phyloP scores from a whole-genome alignment of 1,140 invertebrate species.

The Coenobita brevimanus region DNA sequence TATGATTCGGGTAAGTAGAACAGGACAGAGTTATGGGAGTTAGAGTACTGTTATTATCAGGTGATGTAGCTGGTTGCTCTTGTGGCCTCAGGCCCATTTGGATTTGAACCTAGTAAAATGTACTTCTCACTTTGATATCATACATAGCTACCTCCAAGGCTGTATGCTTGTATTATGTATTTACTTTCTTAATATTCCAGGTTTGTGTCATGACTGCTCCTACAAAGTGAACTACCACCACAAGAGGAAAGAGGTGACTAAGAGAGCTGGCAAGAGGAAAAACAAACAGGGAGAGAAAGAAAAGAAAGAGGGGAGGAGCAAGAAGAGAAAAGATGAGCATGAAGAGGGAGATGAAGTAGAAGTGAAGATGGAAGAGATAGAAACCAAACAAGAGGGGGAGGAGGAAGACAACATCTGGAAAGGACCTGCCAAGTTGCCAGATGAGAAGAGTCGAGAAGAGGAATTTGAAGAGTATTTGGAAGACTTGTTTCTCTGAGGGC shows the following conservation, averaged over 20 bases:
- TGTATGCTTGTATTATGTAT: no score
- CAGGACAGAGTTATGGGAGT: no score
- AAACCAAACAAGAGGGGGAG: background rate
- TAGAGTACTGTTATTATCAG: no score
- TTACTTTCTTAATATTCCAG: background rate
- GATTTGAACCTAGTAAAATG: no score
- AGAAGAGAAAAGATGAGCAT: background rate
- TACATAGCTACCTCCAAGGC: no score
- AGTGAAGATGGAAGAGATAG: background rate
- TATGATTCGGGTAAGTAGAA: no score
- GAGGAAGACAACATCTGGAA: constrained; percentile 60
- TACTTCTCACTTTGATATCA: no score
- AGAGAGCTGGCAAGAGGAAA: constrained; percentile 13
- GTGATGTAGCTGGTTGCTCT: no score
- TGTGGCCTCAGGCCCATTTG: no score
- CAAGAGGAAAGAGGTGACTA: constrained; percentile 52
- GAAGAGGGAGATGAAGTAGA: constrained; percentile 3
- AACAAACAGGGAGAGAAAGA: background rate
- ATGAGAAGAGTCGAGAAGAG: constrained; percentile 62
- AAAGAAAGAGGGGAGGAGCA: constrained; percentile 8
- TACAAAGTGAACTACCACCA: constrained; percentile 61
- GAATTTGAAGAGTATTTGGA: constrained; percentile 64
- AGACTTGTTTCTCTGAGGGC: constrained; percentile 55
- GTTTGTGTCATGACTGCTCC: constrained; percentile 57
- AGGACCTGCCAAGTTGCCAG: constrained; percentile 30